Conservation (phyloP, 1,140 invertebrate genomes). For the Rhopalosiphum maidis region DNA sequence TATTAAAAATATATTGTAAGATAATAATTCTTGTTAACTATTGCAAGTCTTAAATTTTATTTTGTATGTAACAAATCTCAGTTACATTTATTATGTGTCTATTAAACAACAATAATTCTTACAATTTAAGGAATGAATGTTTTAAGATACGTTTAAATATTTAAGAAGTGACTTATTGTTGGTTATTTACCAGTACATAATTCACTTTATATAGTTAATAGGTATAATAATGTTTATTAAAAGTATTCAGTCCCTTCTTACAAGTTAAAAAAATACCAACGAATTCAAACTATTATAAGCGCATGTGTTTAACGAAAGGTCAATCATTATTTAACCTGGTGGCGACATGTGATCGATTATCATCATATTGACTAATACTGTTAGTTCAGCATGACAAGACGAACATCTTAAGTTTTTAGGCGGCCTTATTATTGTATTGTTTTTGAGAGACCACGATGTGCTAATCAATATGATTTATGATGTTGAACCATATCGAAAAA, state of each 20-base stretch:
- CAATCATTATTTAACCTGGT: constrained; percentile 44
- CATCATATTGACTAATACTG: constrained; percentile 10
- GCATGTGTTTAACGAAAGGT: background rate
- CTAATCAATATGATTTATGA: constrained; percentile 44
- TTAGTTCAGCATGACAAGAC: constrained; percentile 4
- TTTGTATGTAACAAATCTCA: background rate
- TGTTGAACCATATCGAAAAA: constrained; percentile 5
- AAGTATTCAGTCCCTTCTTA: background rate
- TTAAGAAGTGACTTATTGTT: background rate
- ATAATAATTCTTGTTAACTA: background rate
- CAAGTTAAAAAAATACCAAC: background rate
- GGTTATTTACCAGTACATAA: background rate
- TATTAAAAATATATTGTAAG: background rate
- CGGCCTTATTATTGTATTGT: constrained; percentile 44
- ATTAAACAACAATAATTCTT: background rate
- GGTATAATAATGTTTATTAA: background rate
- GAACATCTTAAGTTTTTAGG: constrained; percentile 33
- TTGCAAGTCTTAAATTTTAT: background rate
- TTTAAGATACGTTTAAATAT: background rate
- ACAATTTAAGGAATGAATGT: background rate
- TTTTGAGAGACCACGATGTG: background rate
- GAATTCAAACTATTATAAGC: background rate
- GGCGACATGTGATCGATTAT: constrained; percentile 50
- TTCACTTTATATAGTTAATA: background rate
- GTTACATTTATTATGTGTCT: background rate